Base-by-base conservation (phyloP, 2,113 vertebrate genomes). In the Ctenodactylus gundi region DNA sequence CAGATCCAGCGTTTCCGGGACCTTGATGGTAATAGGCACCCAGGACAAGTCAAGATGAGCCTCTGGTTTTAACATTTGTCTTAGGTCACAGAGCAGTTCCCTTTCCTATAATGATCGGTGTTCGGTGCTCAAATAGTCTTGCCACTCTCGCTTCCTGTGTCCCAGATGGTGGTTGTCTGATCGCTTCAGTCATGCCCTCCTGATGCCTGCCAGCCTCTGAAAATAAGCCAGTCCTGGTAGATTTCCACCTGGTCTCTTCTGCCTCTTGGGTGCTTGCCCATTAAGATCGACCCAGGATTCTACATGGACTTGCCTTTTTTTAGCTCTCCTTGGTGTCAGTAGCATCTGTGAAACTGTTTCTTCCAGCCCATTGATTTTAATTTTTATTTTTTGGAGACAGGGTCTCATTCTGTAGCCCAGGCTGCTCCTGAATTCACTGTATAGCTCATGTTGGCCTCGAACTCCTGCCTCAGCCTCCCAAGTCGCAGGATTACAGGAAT, bases 91-190 rank as follows among this genome's bases (percentile, higher is more conserved):
- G 0, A 70, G 36, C 1, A 5, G 7, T 31, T 34, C 72, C 46
- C 0, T 29, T 55, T 39, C 64, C 68, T 77, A 14, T 46, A 12
- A 0, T 1, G 44, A 18, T 31, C 8, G 0, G 1, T 20, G 13
- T 18, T 51, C 46, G 21, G 8, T 44, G 44, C 25, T 44, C 39
- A 4, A 29, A 29, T 36, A 4, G 17, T 58, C 73, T 64, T 23
- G 64, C 49, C 39, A 4, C 17, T 4, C 58, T 17, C 6, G 7
- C 20, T 65, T 31, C 34, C 70, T 46, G 27, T 65, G 60, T 39
- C n/a, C 7, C 13, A 27, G 73, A 44, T 44, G 27, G 36, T 62
- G 7, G 3, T 17, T 27, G 41, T 53, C 21, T 44, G 31, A 12
- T 36, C 27, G 1, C 36, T 11, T 78, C 39, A 18, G 36, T 29